Evolutionary conservation across 2,113 vertebrate genomes (phyloP).

Genomic region (Ammospiza nelsoni): DNA sequence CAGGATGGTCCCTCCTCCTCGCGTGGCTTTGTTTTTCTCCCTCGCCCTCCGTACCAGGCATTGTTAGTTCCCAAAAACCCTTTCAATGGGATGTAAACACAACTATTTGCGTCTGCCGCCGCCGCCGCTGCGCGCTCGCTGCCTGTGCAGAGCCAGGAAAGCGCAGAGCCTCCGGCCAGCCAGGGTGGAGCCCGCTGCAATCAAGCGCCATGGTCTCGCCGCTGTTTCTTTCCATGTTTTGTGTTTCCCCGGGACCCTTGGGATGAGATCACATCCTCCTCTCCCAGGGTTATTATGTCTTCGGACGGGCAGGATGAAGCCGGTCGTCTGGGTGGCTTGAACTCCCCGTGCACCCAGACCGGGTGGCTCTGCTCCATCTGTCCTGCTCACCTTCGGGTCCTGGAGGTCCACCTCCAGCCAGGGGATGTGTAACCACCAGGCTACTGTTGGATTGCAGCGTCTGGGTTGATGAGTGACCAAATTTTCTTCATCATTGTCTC

Average conservation of each 20-base stretch:
- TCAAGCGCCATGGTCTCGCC: constrained; percentile 6
- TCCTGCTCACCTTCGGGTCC: not conserved
- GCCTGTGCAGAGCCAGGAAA: constrained; percentile 29
- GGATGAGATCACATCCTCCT: constrained; percentile 67
- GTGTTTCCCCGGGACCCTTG: constrained; percentile 40
- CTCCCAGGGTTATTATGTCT: constrained; percentile 57
- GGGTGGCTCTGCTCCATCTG: not conserved
- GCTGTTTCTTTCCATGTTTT: constrained; percentile 55
- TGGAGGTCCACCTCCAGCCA: not conserved
- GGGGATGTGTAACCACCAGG: not conserved
- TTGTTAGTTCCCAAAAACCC: constrained; percentile 53
- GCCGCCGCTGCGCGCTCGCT: not conserved
- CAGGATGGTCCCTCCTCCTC: constrained; percentile 53
- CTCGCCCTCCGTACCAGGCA: not conserved
- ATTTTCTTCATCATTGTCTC: constrained; percentile 21
- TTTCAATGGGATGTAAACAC: constrained; percentile 63
- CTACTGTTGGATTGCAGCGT: not conserved
- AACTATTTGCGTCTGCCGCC: not conserved
- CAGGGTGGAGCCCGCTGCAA: constrained; percentile 41
- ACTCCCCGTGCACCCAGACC: not conserved
- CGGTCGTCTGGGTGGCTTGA: constrained; percentile 24
- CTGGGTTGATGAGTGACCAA: constrained; percentile 7
- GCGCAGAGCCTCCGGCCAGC: not conserved
- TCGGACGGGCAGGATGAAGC: constrained; percentile 33
- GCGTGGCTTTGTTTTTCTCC: constrained; percentile 47